These are phyloP conservation scores for Stomorhina lunata DNA, from an alignment of 2,888 invertebrate genomes.

Conservation along the genomic window DNA sequence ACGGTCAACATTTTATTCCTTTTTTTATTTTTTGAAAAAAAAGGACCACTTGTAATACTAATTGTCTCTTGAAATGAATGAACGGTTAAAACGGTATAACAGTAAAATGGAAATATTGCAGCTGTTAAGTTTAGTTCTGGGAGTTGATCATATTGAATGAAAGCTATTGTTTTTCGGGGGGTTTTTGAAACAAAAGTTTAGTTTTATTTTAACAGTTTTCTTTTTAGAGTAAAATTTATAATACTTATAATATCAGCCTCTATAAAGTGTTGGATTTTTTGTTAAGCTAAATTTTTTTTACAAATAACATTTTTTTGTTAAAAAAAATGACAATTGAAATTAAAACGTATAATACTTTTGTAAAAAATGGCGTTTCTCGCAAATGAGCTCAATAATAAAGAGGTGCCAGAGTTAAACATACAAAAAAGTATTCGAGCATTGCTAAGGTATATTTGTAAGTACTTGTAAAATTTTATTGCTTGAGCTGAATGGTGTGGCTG, in stretches of 20 bases:
- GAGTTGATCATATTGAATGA: constrained; percentile 29
- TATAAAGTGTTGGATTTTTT: constrained; percentile 47
- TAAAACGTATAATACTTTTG: background rate
- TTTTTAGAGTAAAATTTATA: background rate
- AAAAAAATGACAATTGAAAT: background rate
- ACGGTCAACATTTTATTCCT: constrained; percentile 34
- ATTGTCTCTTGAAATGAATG: constrained; percentile 56
- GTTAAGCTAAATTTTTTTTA: constrained; percentile 26
- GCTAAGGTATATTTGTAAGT: constrained; percentile 12
- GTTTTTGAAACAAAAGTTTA: background rate
- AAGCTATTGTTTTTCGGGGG: background rate
- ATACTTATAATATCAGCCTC: constrained; percentile 38
- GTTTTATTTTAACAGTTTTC: background rate
- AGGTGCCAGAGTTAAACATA: constrained; percentile 40
- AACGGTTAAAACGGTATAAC: constrained; percentile 37
- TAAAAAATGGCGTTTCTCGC: constrained; percentile 49
- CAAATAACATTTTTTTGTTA: background rate
- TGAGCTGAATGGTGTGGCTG: constrained; percentile 52
- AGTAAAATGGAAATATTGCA: constrained; percentile 43
- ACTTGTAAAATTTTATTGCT: constrained; percentile 48
- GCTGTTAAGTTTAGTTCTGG: constrained; percentile 47
- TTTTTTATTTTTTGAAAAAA: constrained; percentile 17
- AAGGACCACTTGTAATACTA: constrained; percentile 60
- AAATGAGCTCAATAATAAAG: constrained; percentile 35
- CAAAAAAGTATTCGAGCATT: background rate